Base-by-base conservation (phyloP, 2,113 vertebrate genomes). In the Falcunculus frontatus region DNA sequence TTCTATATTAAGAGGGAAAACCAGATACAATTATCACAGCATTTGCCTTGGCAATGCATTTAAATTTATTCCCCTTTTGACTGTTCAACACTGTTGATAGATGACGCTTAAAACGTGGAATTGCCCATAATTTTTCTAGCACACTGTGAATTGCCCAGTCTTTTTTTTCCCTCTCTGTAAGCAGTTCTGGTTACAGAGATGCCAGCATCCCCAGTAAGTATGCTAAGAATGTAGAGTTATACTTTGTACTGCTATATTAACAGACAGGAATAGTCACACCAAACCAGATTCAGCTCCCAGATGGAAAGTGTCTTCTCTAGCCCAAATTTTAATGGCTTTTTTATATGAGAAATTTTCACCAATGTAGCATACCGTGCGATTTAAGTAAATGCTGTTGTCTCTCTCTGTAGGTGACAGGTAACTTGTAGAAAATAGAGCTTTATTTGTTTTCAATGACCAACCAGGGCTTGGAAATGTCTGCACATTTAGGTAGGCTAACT, bases 251-350 rank as follows among this genome's bases (percentile, higher is more conserved):
- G 62, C 87, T 88, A 87, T 86, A 94, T 92, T 94, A 88, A 82
- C 88, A 95, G 83, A 74, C 84, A 94, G 85, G 77, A 96, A 96
- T 79, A 95, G 83, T 92, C 81, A 74, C 84, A 95, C 90, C 88
- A 93, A 88, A 94, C 67, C 92, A 95, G 78, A 95, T 93, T 95
- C 84, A 83, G 81, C 53, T 95, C 89, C 91, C 81, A 95, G 55
- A 93, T 91, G 93, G 75, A 88, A 96, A 94, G 78, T 0, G 0
- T 95, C 89, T 94, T 68, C 70, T 94, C 33, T 87, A 95, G 67
- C 67, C 81, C 82, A 91, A 91, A 94, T 88, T 89, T 89, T 91
- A 96, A 91, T 94, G 84, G 50, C 53, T 76, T 91, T 60, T 94
- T 89, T 83, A 32, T 39, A 46, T 55, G 57, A 84, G 73, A 80